Evolutionary conservation across 2,888 invertebrate species (phyloP), one percentile per base, ranked within the genome.

Genomic region (Panzeria rudis): DNA sequence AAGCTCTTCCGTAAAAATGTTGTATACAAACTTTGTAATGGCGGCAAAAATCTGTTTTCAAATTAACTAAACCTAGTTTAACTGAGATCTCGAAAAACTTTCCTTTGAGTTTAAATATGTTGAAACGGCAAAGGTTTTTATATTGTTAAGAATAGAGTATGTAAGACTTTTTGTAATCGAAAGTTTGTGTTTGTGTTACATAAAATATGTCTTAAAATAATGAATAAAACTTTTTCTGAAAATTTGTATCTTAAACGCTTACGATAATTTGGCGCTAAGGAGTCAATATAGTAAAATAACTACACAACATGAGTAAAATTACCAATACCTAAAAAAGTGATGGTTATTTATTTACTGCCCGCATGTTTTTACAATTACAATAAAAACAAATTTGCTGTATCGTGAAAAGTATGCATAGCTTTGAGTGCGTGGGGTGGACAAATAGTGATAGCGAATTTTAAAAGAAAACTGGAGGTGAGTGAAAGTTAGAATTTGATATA

Each of bases 311-410:
- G 41, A 17, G 13, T 15, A 41, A 15, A 35, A 25, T 11, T 35
- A n/a, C 11, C n/a, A 20, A 2, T 35, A 20, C 7, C 15, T 0
- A 23, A 13, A 61, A 69, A 78, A 56, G 0, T 66, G 0, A 41
- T 54, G 20, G 35, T 59, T 59, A 68, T 32, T 59, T 66, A 50
- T 59, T 25, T 59, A 68, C 38, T 69, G 38, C 78, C 69, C 78
- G 41, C 69, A 78, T 78, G 41, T 61, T 35, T 59, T 52, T 78
- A 41, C 61, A 78, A 52, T 61, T 61, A 52, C 25, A 69, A 52
- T 5, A 78, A 62, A 23, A 69, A 68, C 59, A 62, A 29, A 61
- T 20, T 11, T 61, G 11, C 9, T 50, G 47, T 23, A 23, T 47
- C 20, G 17, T 35, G 9, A 20, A 20, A 41, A 23, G 17, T 50